Evolutionary conservation across 2,888 invertebrate species (phyloP), one percentile per base, ranked within the genome.

Genomic region (Rhodophaea formosa): DNA sequence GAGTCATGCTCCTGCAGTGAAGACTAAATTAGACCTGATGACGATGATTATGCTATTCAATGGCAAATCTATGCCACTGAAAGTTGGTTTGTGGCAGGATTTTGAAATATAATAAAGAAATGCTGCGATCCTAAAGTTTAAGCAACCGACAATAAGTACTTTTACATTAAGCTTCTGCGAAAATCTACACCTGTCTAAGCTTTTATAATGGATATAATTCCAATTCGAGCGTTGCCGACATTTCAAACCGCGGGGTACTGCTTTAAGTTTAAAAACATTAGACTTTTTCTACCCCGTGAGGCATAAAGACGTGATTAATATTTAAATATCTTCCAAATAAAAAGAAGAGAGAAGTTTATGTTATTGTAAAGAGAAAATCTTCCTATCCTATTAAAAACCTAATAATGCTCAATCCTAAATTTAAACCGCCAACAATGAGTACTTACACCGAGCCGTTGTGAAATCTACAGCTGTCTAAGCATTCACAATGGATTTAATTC

Each of bases 381-480:
- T n/a, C n/a, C n/a, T n/a, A n/a, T 51, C 49, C 35, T 32, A 51
- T 51, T 51, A 51, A 35, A 7, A 32, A 3, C 10, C 12, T 10
- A 35, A 35, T n/a, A n/a, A n/a, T n/a, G n/a, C n/a, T n/a, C n/a
- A 35, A 10, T 12, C 12, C 15, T 51, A 35, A 51, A 16, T 35
- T 6, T 15, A 30, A 29, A 51, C 51, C 51, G 5, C 14, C 1
- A n/a, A 47, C 23, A 47, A 29, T 47, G 14, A 32, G 32, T 16
- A 35, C 35, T 51, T 16, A n/a, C 35, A 35, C 35, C 16, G 35
- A 17, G 16, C 14, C 7, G 30, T 47, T 51, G 51, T 12, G 51
- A 51, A 51, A 51, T 51, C 51, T 17, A 35, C 51, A 51, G 35
- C 35, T 51, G 51, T 51, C 51, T 51, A 51, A 51, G 51, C 51